Percentiles rank a stretch among this genome's conserved stretches.
These are phyloP conservation scores for Schizothorax lantsangensis DNA, from an alignment of 2,797 vertebrate genomes.

Conservation along the genomic window DNA sequence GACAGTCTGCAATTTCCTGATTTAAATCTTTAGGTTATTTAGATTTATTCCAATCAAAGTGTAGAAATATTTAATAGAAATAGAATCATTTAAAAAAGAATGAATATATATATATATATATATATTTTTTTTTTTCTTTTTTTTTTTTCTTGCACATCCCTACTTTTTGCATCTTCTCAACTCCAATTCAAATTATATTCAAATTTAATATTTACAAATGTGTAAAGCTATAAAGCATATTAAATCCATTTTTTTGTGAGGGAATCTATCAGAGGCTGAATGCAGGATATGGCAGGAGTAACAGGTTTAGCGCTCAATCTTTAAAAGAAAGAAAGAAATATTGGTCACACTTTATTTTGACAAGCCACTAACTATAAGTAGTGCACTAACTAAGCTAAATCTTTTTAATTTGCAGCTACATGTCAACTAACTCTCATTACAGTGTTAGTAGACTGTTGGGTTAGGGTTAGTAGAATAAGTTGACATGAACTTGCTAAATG, in stretches of 20 bases:
- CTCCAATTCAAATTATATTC: not conserved
- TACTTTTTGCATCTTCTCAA: not conserved
- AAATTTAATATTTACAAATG: not conserved
- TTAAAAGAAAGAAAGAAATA: not conserved
- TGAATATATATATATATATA: not conserved
- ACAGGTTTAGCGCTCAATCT: slow-evolving; percentile 71
- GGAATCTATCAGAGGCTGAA: slow-evolving; percentile 77
- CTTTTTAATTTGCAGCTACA: no score
- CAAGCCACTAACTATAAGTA: not conserved
- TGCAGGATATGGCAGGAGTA: slow-evolving; percentile 78
- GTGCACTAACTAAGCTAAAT: not conserved
- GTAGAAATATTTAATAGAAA: not conserved
- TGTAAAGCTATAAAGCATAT: slow-evolving; percentile 19
- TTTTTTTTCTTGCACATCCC: not conserved
- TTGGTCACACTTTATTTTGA: not conserved
- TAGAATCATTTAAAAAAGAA: not conserved
- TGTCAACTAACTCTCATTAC: not conserved
- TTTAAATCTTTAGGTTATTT: not conserved
- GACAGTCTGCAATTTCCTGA: not conserved
- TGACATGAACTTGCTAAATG: not conserved
- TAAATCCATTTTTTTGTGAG: slow-evolving; percentile 59
- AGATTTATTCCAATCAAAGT: not conserved
- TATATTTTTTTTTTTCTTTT: no score
- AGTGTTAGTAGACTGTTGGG: not conserved
- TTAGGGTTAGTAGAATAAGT: not conserved